Evolutionary conservation across 2,113 vertebrate species (phyloP), one percentile per base, ranked within the genome.

Genomic region (Irena cyanogastra): DNA sequence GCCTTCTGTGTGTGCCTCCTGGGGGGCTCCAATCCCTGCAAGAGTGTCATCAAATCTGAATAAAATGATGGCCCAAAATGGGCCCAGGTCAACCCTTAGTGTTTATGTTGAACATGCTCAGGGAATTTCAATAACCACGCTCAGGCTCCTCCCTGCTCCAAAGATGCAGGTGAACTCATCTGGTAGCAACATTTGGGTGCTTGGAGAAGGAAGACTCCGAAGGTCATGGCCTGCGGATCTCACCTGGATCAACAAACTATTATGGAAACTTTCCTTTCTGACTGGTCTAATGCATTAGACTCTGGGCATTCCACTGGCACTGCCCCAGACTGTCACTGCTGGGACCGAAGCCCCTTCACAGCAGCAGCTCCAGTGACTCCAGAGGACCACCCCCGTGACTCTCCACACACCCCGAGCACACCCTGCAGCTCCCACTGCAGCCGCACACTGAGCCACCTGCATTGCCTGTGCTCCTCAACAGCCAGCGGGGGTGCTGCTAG

Each of bases 311-410:
- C 41, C 49, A 47, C 17, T 50, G 53, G 21, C 71, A 30, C 31
- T 57, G 61, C 22, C 21, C 17, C 37, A 26, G 37, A 19, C 37
- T 37, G 37, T 8, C 72, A 33, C 39, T 44, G 31, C 3, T 33
- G 63, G 33, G 11, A 60, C 54, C 0, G 0, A 77, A 68, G 33
- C 45, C 37, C 7, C 18, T 37, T 27, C 27, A 8, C 61, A 68
- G 37, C 61, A 76, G 52, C 45, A 86, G 45, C 27, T 45, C 33
- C 63, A 22, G 22, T 23, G 45, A 44, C 45, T 24, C 11, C 10
- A 42, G 2, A 35, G 26, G 30, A 10, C 3, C 22, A 26, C 22
- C 5, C 2, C 1, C 1, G 2, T 33, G 45, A 16, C 14, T 31
- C 72, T 35, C 27, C 22, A 3, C 11, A 27, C 33, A 50, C 31